These are phyloP conservation scores for Pheosia tremula DNA, from an alignment of 2,888 invertebrate genomes.

Conservation along the genomic window DNA sequence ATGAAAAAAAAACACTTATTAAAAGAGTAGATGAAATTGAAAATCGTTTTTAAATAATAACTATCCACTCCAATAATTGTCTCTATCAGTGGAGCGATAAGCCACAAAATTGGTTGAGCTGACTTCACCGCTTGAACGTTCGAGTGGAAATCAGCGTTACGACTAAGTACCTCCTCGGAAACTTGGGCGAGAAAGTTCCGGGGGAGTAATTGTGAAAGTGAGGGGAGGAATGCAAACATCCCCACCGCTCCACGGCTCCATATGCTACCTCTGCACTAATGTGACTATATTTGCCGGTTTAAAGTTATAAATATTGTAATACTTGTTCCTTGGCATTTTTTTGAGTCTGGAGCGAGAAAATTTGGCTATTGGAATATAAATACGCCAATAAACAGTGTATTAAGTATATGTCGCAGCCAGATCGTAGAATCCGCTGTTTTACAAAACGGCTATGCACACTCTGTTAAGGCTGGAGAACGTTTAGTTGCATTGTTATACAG, in stretches of 20 bases:
- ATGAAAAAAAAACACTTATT: too few species aligned
- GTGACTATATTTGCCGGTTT: slow-evolving; percentile 24
- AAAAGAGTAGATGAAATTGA: too few species aligned
- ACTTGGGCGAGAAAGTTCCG: slow-evolving; percentile 45
- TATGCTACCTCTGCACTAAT: slow-evolving; percentile 35
- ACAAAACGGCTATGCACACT: too few species aligned
- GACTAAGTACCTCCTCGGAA: slow-evolving; percentile 20
- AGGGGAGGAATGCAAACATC: slow-evolving; percentile 50
- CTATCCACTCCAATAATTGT: background rate
- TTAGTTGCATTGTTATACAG: too few species aligned
- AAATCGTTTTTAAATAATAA: background rate
- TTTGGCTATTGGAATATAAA: background rate
- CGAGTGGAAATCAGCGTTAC: background rate
- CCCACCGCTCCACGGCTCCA: slow-evolving; percentile 21
- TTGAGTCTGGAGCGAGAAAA: background rate
- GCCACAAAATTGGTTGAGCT: background rate
- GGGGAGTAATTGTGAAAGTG: slow-evolving; percentile 57
- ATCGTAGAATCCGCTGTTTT: too few species aligned
- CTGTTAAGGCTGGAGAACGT: too few species aligned
- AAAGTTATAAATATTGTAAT: background rate
- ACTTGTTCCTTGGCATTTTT: background rate
- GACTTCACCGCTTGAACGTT: background rate
- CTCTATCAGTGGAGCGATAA: background rate
- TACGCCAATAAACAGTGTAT: too few species aligned
- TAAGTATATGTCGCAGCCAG: too few species aligned